phyloP scores from a whole-genome alignment of 2,113 vertebrate genomes.

The Genyomyrus donnyi region DNA sequence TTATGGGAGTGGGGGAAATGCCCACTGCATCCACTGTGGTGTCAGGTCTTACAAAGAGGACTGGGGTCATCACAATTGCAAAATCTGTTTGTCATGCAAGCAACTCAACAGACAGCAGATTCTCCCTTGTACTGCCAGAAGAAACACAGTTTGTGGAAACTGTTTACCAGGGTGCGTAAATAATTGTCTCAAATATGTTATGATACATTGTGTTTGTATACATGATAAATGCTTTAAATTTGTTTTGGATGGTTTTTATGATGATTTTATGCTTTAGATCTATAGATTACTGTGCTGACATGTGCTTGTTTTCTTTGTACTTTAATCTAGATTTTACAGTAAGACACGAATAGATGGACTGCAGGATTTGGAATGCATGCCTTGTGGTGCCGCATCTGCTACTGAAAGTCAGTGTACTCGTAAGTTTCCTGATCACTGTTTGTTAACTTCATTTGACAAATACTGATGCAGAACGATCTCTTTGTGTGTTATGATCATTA shows the following conservation, averaged over 20 bases:
- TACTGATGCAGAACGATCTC: background rate
- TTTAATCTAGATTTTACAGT: slow-evolving; percentile 62
- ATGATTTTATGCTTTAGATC: background rate
- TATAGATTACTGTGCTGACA: background rate
- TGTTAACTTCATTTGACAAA: background rate
- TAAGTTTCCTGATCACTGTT: background rate
- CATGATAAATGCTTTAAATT: background rate
- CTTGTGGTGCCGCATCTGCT: slow-evolving; percentile 57
- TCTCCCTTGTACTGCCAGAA: slow-evolving; percentile 54
- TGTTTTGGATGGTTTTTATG: background rate
- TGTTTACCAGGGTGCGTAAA: slow-evolving; percentile 65
- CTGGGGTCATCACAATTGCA: slow-evolving; percentile 65
- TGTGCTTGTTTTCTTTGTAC: background rate
- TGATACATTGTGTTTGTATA: background rate
- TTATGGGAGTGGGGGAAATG: slow-evolving; percentile 54
- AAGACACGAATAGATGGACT: slow-evolving; percentile 67
- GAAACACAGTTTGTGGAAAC: slow-evolving; percentile 62
- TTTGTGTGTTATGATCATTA: background rate
- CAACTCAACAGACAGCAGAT: slow-evolving; percentile 66
- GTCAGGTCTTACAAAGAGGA: slow-evolving; percentile 65
- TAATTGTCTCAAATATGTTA: background rate
- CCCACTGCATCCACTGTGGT: slow-evolving; percentile 53
- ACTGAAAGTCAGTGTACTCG: slow-evolving; percentile 57
- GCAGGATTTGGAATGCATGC: slow-evolving; percentile 70
- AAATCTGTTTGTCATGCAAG: slow-evolving; percentile 63